These are phyloP conservation scores for Hemaris fuciformis DNA, from an alignment of 2,888 invertebrate species.

Conservation along the genomic window DNA sequence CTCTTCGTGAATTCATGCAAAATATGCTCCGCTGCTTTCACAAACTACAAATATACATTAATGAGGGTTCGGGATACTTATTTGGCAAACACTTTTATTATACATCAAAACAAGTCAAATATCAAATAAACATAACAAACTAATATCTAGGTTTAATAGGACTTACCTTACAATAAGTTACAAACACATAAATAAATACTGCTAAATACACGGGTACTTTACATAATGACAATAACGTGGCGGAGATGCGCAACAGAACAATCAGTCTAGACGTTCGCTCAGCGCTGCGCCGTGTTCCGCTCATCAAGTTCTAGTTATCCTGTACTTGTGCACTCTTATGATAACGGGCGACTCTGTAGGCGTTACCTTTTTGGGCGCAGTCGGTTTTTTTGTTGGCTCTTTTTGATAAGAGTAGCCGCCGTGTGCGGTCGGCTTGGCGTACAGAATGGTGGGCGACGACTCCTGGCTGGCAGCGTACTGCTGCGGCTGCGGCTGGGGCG, in stretches of 20 bases:
- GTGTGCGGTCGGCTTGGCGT: constrained; percentile 57
- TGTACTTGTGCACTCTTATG: constrained; percentile 64
- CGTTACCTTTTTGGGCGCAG: constrained; percentile 20
- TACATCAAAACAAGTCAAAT: too few species aligned
- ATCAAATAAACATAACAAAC: too few species aligned
- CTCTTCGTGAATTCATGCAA: not conserved
- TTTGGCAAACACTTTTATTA: too few species aligned
- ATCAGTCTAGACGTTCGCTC: not conserved
- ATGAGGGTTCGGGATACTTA: too few species aligned
- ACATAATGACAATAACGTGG: constrained; percentile 11
- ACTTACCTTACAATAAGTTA: constrained; percentile 7
- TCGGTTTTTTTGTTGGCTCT: constrained; percentile 27
- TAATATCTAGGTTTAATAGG: not conserved
- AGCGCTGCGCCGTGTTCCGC: not conserved
- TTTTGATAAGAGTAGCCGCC: constrained; percentile 64
- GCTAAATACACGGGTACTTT: constrained; percentile 18
- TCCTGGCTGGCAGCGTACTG: constrained; percentile 25
- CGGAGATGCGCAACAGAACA: not conserved
- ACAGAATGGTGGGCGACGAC: constrained; percentile 47
- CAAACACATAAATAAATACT: constrained; percentile 9
- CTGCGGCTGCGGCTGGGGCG: constrained; percentile 15
- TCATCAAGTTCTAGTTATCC: constrained; percentile 42
- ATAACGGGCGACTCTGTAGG: constrained; percentile 45
- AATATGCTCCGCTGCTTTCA: not conserved
- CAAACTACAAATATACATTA: too few species aligned